These are phyloP conservation scores for Catocala nupta DNA, from an alignment of 2,888 invertebrate species.

Conservation along the genomic window DNA sequence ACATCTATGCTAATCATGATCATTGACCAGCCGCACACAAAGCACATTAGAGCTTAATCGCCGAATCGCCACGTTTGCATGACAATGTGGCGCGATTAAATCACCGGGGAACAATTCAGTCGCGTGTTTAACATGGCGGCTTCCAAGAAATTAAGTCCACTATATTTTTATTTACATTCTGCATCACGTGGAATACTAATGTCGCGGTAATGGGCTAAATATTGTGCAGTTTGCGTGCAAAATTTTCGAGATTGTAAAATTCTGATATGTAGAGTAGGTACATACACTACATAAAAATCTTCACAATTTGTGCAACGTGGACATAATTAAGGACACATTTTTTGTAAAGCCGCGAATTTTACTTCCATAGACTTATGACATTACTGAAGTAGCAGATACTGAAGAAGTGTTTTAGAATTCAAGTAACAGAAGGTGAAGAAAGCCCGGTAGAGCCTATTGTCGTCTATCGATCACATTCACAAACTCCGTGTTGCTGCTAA, in stretches of 20 bases:
- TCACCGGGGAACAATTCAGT: conserved; percentile 35
- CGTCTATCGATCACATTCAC: no score
- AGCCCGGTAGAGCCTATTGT: no score
- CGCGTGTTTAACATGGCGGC: conserved; percentile 32
- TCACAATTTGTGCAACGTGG: no score
- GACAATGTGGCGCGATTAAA: conserved; percentile 38
- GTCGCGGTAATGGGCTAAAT: background rate
- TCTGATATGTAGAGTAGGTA: no score
- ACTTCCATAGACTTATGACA: no score
- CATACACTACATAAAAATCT: no score
- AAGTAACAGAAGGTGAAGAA: no score
- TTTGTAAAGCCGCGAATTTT: no score
- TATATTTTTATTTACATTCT: conserved; percentile 5
- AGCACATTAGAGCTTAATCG: conserved; percentile 23
- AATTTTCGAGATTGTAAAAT: background rate
- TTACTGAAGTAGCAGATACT: no score
- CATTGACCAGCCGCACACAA: conserved; percentile 6
- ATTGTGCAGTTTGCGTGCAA: conserved; percentile 11
- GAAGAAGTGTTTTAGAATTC: no score
- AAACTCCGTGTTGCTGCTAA: no score
- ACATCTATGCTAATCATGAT: background rate
- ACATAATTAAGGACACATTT: no score
- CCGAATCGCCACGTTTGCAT: conserved; percentile 33
- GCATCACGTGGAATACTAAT: conserved; percentile 7
- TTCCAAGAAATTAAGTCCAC: conserved; percentile 3